Conservation (phyloP, 2,888 invertebrate genomes). For the Allophyes oxyacanthae region DNA sequence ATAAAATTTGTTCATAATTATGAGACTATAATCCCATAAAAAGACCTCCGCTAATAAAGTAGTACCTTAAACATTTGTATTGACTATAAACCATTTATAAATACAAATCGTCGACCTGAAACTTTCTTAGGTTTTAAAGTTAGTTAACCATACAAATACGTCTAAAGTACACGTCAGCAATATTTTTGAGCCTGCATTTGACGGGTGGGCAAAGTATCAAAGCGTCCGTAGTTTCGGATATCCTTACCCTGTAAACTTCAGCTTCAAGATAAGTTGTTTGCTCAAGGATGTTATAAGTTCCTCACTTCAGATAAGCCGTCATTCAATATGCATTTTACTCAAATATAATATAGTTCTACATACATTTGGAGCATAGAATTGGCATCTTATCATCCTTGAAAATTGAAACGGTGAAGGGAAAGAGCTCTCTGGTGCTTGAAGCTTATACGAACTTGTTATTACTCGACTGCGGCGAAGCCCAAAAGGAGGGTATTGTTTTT, state of each 20-base stretch:
- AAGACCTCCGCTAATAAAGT: too few relatives aligned
- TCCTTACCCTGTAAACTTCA: slow-evolving; percentile 10
- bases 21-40: too few relatives aligned
- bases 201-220: slow-evolving; percentile 11
- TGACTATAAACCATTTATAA: too few relatives aligned
- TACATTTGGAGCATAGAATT: not conserved
- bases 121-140: too few relatives aligned
- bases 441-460: not conserved
- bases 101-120: too few relatives aligned
- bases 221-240: slow-evolving; percentile 9
- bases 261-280: slow-evolving; percentile 23
- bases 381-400: slow-evolving; percentile 1
- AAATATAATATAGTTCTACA: slow-evolving; percentile 13
- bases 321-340: slow-evolving; percentile 6
- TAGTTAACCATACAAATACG: too few relatives aligned
- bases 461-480: too few relatives aligned
- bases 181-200: slow-evolving; percentile 19
- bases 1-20: too few relatives aligned
- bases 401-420: slow-evolving; percentile 4
- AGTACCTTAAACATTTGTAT: too few relatives aligned
- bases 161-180: not conserved
- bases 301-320: slow-evolving; percentile 12
- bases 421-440: not conserved
- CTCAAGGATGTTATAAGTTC: slow-evolving; percentile 18
- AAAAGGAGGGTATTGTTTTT: too few relatives aligned